Conservation (phyloP, 53 echinoderm and acorn worm species). For the Temnopleurus reevesii region DNA sequence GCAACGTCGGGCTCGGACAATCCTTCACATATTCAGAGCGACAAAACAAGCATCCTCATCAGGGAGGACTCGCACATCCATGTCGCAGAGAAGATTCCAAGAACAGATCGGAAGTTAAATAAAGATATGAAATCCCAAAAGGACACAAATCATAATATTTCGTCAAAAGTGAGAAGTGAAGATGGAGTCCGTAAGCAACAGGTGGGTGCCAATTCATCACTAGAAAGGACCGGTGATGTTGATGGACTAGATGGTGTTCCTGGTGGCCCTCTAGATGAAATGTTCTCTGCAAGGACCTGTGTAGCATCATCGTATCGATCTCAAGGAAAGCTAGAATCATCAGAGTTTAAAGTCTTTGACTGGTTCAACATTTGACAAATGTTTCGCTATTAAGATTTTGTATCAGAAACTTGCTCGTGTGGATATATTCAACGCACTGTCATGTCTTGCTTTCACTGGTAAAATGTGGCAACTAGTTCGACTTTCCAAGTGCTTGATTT, state of each 20-base stretch:
- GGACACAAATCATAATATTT: background rate
- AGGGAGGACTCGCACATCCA: background rate
- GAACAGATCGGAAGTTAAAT: background rate
- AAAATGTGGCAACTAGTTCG: too few relatives aligned
- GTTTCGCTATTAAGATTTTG: too few relatives aligned
- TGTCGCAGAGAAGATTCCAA: background rate
- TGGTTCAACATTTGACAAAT: slow-evolving; percentile 16
- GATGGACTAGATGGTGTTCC: background rate
- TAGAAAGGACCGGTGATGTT: background rate
- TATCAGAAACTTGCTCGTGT: too few relatives aligned
- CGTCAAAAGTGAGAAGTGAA: background rate
- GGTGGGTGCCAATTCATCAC: background rate
- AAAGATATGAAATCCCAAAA: background rate
- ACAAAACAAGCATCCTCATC: background rate
- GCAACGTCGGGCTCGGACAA: background rate
- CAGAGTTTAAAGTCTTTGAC: slow-evolving; percentile 3
- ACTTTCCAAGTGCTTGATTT: too few relatives aligned
- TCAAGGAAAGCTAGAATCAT: background rate
- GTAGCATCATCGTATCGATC: background rate
- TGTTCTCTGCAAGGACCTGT: background rate
- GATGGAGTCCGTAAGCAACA: background rate
- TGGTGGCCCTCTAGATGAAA: background rate
- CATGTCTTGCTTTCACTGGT: too few relatives aligned
- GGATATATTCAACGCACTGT: too few relatives aligned
- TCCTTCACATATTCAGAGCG: background rate